Evolutionary conservation across 2,113 vertebrate species (phyloP).

Genomic region (Apaloderma vittatum): DNA sequence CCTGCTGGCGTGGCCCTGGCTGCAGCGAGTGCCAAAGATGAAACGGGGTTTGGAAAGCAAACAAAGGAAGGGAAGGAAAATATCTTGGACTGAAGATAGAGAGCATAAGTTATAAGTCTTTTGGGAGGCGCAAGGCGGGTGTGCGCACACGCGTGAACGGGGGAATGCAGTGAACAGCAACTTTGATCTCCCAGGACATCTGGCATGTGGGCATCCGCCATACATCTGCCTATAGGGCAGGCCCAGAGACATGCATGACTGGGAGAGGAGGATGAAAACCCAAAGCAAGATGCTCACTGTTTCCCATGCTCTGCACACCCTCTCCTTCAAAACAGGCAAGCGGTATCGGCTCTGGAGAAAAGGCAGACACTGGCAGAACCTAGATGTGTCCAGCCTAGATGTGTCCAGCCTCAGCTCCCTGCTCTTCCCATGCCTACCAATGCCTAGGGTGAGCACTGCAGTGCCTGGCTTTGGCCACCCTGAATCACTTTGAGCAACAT

Average conservation of each 20-base stretch:
- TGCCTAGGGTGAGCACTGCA: fast-evolving
- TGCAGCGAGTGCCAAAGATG: not conserved
- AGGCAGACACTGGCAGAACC: fast-evolving
- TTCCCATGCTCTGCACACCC: not conserved
- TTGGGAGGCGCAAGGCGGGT: not conserved
- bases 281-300: not conserved
- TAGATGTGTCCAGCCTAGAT: too few species aligned
- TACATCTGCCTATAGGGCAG: constrained; percentile 19
- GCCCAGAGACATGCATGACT: not conserved
- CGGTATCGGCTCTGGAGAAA: not conserved
- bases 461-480: fast-evolving
- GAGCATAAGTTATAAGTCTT: not conserved
- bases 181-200: constrained; percentile 62
- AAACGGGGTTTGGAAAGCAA: constrained; percentile 36
- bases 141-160: fast-evolving
- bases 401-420: fast-evolving
- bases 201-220: not conserved
- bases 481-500: fast-evolving
- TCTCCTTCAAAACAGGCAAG: not conserved
- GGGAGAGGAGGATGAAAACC: not conserved
- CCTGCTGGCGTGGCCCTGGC: fast-evolving
- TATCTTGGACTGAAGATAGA: constrained; percentile 37
- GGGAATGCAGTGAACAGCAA: not conserved
- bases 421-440: fast-evolving
- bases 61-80: constrained; percentile 43